Conservation (phyloP, 2,797 vertebrate genomes). For the Cirrhinus molitorella region DNA sequence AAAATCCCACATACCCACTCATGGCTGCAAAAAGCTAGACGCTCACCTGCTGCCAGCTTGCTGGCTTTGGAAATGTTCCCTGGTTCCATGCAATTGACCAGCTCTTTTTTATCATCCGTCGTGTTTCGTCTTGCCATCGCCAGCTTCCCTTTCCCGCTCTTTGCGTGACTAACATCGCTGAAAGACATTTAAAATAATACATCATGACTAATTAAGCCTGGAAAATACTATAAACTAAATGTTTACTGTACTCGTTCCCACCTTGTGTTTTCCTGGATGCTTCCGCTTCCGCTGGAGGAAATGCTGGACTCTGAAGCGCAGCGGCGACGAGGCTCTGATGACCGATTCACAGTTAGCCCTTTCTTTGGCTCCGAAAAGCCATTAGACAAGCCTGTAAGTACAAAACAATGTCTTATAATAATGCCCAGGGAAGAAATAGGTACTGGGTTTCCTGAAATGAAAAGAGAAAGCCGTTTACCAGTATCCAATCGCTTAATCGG, state of each 20-base stretch:
- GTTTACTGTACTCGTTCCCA: neutral
- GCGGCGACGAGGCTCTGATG: conserved; percentile 90
- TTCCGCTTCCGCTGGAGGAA: conserved; percentile 88
- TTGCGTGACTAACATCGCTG: conserved; percentile 81
- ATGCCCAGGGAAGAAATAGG: too few relatives aligned
- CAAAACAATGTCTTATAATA: neutral
- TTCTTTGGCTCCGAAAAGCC: conserved; percentile 85
- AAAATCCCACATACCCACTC: conserved; percentile 8
- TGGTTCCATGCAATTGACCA: conserved; percentile 87
- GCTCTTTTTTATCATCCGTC: conserved; percentile 87
- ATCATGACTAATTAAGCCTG: neutral
- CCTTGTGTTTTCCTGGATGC: conserved; percentile 50
- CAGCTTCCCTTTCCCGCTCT: conserved; percentile 87
- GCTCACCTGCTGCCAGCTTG: conserved; percentile 88
- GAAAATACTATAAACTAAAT: neutral
- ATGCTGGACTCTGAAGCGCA: conserved; percentile 98
- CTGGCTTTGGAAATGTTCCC: conserved; percentile 89
- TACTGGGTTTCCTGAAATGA: neutral
- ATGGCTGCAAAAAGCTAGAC: conserved; percentile 30
- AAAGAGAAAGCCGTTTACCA: conserved; percentile 76
- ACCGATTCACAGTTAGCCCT: conserved; percentile 75
- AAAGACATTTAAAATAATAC: conserved; percentile 3
- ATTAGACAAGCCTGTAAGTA: conserved; percentile 85
- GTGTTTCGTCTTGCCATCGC: conserved; percentile 89
- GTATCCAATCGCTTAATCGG: conserved; percentile 93